phyloP scores from a whole-genome alignment of 2,797 vertebrate species.

The Sternarchorhynchus goeldii region DNA sequence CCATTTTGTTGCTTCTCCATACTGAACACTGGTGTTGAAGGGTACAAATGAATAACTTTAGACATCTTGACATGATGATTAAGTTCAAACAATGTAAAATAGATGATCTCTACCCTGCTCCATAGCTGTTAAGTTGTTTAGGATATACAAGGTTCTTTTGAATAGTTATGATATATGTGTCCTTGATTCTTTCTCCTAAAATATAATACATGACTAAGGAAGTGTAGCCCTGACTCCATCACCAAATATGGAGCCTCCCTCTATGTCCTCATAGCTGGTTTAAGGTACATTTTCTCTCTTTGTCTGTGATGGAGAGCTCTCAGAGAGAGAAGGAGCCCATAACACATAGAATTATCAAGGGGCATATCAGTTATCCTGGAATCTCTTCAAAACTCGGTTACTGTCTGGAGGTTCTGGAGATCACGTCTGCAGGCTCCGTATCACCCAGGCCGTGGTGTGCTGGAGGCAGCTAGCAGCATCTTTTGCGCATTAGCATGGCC shows the following conservation, averaged over 20 bases:
- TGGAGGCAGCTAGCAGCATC: conserved; percentile 55
- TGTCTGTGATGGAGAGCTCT: conserved; percentile 34
- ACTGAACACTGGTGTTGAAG: not conserved
- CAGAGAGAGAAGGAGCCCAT: conserved; percentile 43
- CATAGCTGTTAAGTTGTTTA: not conserved
- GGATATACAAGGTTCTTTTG: not conserved
- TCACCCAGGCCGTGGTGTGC: conserved; percentile 39
- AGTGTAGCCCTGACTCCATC: not conserved
- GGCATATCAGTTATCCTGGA: conserved; percentile 58
- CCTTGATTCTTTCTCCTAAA: not conserved
- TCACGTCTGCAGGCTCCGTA: conserved; percentile 55
- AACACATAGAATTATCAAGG: conserved; percentile 51
- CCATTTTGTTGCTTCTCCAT: not conserved
- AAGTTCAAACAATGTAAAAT: not conserved
- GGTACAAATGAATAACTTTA: not conserved
- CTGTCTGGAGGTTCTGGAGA: conserved; percentile 54
- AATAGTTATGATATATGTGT: not conserved
- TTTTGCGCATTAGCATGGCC: conserved; percentile 58
- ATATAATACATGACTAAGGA: not conserved
- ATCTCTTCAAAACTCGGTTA: conserved; percentile 55
- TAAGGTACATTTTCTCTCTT: conserved; percentile 31
- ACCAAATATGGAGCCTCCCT: not conserved
- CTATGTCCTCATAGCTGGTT: conserved; percentile 22
- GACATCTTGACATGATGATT: not conserved
- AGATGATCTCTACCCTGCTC: too few species aligned